Base-by-base conservation (phyloP, 2,797 vertebrate species). In the Spinus pinus region DNA sequence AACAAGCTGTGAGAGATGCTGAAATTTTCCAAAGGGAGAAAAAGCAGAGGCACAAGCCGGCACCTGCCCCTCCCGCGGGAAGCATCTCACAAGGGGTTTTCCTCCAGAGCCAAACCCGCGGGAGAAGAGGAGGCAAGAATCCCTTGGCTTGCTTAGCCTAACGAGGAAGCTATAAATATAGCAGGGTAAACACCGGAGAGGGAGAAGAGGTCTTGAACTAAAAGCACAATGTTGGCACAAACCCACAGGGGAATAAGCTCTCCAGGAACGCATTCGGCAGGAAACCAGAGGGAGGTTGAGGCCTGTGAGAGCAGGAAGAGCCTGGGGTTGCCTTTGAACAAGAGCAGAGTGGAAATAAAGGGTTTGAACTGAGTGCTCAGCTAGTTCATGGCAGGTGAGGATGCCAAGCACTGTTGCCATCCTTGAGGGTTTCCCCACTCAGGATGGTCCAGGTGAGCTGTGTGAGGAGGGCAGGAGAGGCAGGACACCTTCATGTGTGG, bases 211-310 rank as follows among this genome's bases (percentile, higher is more conserved):
- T 95, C 92, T 95, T 92, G 91, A 96, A 92, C 86, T 92, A 87
- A 89, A 96, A 88, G 94, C 86, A 96, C 93, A 95, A 96, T 94
- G 91, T 95, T 96, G 96, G 95, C 96, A 94, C 23, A 42, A 95
- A 75, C 67, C 67, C 95, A 89, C 2, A 0, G 17, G 90, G 91
- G 81, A 95, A 87, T 93, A 93, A 93, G 39, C 92, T 95, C 86
- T 96, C 91, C 91, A 96, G 96, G 96, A 96, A 95, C 65, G 1
- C 37, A 77, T 61, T 92, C 5, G 0, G 77, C 94, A 96, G 96
- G 95, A 96, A 96, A 94, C 77, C 1, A 11, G 73, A 88, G 78
- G 77, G 56, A 88, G 74, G 74, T 6, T 87, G 91, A 89, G 79
- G 71, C 83, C 81, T 94, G 81, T 1, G 2, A 39, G 91, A 92